These are phyloP conservation scores for Drosophila leonis DNA, from an alignment of 2,888 invertebrate genomes.

Conservation along the genomic window DNA sequence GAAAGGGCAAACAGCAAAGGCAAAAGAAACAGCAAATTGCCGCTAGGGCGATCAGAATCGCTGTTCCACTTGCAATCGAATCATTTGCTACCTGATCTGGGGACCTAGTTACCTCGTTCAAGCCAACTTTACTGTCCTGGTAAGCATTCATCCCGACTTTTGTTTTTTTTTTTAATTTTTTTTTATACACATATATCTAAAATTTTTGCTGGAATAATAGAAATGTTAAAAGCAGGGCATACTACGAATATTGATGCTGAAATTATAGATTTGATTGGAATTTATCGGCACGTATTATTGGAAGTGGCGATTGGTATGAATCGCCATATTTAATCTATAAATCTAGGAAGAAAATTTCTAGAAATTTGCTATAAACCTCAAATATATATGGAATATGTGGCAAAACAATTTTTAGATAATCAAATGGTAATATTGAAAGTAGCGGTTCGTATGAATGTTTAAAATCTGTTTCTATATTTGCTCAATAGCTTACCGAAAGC, in stretches of 20 bases:
- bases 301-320: too few relatives aligned
- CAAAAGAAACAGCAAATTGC: neutral
- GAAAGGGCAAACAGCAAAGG: constrained; percentile 24
- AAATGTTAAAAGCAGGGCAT: constrained; percentile 3
- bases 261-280: neutral
- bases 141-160: neutral
- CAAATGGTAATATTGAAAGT: too few relatives aligned
- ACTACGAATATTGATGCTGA: constrained; percentile 2
- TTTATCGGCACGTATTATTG: too few relatives aligned
- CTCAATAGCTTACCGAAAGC: neutral
- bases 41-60: constrained; percentile 5
- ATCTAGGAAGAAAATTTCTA: too few relatives aligned
- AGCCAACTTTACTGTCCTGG: neutral
- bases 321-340: too few relatives aligned
- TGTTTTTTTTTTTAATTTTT: neutral
- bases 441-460: too few relatives aligned
- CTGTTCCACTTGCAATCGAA: constrained; percentile 5
- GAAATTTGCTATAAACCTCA: too few relatives aligned
- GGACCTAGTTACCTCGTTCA: too few relatives aligned
- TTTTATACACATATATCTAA: neutral
- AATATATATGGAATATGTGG: too few relatives aligned
- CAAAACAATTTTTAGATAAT: too few relatives aligned
- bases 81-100: neutral
- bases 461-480: neutral
- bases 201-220: neutral